Percentiles rank a stretch among this genome's conserved stretches.
phyloP scores from a whole-genome alignment of 2,797 vertebrate genomes.

The Sebastes paucispinis region DNA sequence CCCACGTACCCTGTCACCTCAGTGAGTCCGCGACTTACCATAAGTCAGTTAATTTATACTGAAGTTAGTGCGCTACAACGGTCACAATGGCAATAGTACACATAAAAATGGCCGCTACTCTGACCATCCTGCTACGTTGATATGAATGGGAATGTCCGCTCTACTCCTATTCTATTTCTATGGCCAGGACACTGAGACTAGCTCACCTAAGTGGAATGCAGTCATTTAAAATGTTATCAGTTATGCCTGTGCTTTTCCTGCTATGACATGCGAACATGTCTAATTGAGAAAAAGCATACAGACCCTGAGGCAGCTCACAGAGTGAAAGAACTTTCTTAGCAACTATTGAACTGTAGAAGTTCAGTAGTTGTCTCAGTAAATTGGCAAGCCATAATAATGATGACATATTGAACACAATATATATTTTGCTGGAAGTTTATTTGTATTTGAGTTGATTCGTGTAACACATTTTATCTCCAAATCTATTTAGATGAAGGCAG shows the following conservation, averaged over 20 bases:
- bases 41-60: no score
- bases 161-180: no score
- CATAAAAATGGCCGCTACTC: no score
- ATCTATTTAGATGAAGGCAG: neutral
- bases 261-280: neutral
- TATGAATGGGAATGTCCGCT: no score
- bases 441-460: neutral
- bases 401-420: neutral
- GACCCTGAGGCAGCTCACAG: neutral
- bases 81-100: no score
- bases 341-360: neutral
- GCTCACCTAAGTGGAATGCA: no score
- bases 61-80: fast-evolving
- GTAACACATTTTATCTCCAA: neutral
- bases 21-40: no score
- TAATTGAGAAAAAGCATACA: neutral
- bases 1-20: no score
- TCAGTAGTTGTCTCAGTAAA: neutral
- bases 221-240: no score
- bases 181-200: no score
- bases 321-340: neutral
- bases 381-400: neutral
- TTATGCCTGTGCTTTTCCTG: neutral
- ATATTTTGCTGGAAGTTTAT: neutral
- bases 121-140: no score